phyloP scores from a whole-genome alignment of 2,797 vertebrate species.

The Rhinophrynus dorsalis region DNA sequence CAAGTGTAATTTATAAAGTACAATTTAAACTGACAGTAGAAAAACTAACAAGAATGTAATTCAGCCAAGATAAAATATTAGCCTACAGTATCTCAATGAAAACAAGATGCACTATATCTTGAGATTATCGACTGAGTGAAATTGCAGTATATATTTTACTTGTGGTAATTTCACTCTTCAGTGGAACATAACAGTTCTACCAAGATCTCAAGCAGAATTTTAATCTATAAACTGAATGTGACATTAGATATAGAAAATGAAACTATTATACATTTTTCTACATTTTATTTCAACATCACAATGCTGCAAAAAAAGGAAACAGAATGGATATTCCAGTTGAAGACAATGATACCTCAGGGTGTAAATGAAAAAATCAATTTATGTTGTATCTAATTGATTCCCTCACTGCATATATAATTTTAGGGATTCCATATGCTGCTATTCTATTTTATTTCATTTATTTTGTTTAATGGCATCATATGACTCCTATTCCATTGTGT shows the following conservation, averaged over 20 bases:
- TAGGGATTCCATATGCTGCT: too few relatives aligned
- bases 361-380: too few relatives aligned
- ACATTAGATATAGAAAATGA: constrained; percentile 2
- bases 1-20: background rate
- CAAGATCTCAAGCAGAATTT: background rate
- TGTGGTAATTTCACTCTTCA: constrained; percentile 24
- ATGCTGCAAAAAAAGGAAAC: too few relatives aligned
- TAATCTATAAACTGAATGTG: constrained; percentile 11
- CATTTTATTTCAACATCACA: too few relatives aligned
- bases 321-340: too few relatives aligned
- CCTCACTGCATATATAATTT: too few relatives aligned
- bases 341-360: too few relatives aligned
- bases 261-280: constrained; percentile 1
- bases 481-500: too few relatives aligned
- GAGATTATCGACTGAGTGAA: background rate
- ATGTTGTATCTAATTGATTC: too few relatives aligned
- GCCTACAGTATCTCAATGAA: background rate
- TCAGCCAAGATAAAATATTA: background rate
- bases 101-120: background rate
- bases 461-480: too few relatives aligned
- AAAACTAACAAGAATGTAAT: background rate
- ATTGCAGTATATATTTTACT: constrained; percentile 2
- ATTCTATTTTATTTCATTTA: too few relatives aligned
- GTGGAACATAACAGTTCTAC: background rate
- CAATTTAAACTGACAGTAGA: background rate